A percentile compares a stretch with the other conserved stretches of the same genome.
Evolutionary conservation across 2,888 invertebrate genomes (phyloP).

Genomic region (Diadegma fenestrale): DNA sequence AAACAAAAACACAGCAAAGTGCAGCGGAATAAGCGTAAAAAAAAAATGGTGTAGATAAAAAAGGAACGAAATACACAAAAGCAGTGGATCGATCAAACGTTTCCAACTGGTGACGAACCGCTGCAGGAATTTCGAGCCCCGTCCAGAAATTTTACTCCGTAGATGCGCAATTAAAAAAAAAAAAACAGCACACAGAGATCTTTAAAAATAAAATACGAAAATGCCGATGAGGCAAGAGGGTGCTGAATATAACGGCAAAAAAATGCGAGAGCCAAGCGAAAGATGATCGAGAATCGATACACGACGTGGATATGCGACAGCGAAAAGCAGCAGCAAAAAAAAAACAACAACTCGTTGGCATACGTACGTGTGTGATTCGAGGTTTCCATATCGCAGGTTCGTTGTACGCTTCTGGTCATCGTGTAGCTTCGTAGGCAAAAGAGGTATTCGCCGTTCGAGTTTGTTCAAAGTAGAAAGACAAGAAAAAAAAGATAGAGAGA

Average conservation of each 20-base stretch:
- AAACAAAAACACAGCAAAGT: conserved; percentile 4
- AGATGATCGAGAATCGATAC: not conserved
- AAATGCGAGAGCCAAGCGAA: not conserved
- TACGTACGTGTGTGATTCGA: not conserved
- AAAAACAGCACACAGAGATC: not conserved
- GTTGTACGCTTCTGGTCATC: not conserved
- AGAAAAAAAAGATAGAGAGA: not conserved
- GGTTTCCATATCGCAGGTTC: not conserved
- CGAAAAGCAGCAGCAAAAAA: conserved; percentile 9
- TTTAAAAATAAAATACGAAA: not conserved
- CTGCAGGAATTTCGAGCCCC: not conserved
- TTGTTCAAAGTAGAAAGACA: not conserved
- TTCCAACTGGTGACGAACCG: not conserved
- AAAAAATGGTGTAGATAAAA: not conserved
- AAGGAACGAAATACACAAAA: not conserved
- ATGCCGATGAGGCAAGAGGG: not conserved
- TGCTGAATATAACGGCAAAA: not conserved
- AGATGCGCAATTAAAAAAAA: not conserved
- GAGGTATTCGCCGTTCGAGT: not conserved
- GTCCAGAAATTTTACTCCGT: not conserved
- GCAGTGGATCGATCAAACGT: not conserved
- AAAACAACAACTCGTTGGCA: not conserved
- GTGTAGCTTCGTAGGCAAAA: not conserved
- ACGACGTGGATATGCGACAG: not conserved
- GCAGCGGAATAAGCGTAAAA: not conserved